A percentile compares a stretch with the other conserved stretches of the same genome.
Conservation (phyloP, 1,140 invertebrate genomes). For the Brachionus rubens region DNA sequence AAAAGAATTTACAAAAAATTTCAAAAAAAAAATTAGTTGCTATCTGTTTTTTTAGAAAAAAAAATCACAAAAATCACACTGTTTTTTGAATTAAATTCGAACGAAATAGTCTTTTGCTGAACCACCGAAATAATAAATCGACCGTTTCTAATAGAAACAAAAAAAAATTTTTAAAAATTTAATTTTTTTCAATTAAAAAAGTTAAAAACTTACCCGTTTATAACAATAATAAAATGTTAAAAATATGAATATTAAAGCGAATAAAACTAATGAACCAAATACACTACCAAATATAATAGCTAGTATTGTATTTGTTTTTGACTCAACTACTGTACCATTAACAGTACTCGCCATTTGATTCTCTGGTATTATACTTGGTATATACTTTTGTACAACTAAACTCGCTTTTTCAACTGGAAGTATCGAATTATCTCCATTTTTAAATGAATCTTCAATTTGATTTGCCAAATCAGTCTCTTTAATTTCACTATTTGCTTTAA, state of each 20-base stretch:
- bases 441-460: not conserved
- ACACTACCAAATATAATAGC: constrained; percentile 7
- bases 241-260: not conserved
- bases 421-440: not conserved
- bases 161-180: not conserved
- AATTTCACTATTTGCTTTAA: not conserved
- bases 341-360: not conserved
- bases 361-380: not conserved
- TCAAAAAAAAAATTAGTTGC: too few species aligned
- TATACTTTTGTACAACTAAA: not conserved
- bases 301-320: constrained; percentile 8
- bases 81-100: constrained; percentile 32
- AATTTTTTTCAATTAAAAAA: not conserved
- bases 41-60: not conserved
- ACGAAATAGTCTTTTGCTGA: constrained; percentile 7
- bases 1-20: too few species aligned
- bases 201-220: constrained; percentile 6
- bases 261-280: not conserved
- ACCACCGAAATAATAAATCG: not conserved
- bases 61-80: not conserved
- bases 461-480: not conserved
- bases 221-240: constrained; percentile 23
- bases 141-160: not conserved
- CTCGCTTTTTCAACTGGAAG: not conserved
- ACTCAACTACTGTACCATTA: not conserved